Conservation (phyloP, 2,113 vertebrate genomes). For the Petromus typicus region DNA sequence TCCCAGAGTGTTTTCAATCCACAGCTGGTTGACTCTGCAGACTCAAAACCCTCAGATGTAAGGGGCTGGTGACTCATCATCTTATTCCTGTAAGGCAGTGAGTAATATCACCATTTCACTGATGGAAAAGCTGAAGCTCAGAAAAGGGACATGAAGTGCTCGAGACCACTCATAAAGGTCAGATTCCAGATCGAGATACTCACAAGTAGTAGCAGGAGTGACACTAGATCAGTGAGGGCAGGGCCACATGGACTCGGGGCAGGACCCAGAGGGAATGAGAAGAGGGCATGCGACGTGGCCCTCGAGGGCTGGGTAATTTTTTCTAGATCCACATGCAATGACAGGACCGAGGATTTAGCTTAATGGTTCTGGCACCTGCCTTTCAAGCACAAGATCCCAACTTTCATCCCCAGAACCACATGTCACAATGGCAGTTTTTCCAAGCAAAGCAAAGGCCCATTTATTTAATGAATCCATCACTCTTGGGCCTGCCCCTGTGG, state of each 20-base stretch:
- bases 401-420: too few relatives aligned
- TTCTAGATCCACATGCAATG: not conserved
- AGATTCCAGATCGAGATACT: not conserved
- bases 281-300: not conserved
- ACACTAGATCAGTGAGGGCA: too few relatives aligned
- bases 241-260: fast-evolving
- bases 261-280: too few relatives aligned
- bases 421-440: too few relatives aligned
- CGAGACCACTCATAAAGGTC: not conserved
- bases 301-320: not conserved
- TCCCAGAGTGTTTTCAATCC: not conserved
- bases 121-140: not conserved
- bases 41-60: too few relatives aligned
- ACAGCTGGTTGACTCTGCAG: not conserved
- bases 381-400: too few relatives aligned
- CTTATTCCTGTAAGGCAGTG: not conserved
- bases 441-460: too few relatives aligned
- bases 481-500: too few relatives aligned
- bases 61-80: not conserved
- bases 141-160: not conserved
- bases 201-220: not conserved
- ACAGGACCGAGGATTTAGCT: too few relatives aligned
- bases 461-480: too few relatives aligned
- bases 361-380: too few relatives aligned
- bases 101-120: not conserved